Conservation (phyloP, 2,113 vertebrate genomes). For the Murina feae region DNA sequence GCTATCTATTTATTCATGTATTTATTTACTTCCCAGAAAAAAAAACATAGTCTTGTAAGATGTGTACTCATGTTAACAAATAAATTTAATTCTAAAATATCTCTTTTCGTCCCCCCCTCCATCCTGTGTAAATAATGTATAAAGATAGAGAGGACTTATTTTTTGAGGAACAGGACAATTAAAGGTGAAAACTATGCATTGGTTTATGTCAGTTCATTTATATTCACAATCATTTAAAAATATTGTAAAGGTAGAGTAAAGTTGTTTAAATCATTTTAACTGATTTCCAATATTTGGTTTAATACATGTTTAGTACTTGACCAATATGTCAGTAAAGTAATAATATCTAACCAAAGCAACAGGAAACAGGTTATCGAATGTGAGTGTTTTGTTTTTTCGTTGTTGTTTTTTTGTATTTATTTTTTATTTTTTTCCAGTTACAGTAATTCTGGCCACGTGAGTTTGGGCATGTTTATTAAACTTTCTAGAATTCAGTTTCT, state of each 20-base stretch:
- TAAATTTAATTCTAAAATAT: background rate
- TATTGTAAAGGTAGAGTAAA: background rate
- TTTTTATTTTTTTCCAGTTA: background rate
- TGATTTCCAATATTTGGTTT: background rate
- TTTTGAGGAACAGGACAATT: background rate
- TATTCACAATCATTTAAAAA: background rate
- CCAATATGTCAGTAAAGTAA: background rate
- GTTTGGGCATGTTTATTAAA: background rate
- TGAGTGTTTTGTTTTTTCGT: background rate
- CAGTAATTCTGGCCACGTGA: background rate
- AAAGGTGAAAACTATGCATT: background rate
- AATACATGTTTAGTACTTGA: background rate
- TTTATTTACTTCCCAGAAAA: background rate
- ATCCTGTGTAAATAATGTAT: background rate
- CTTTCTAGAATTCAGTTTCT: background rate
- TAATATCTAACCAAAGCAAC: background rate
- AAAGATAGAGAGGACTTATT: background rate
- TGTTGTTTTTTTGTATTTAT: background rate
- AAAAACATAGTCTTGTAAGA: background rate
- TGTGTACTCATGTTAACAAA: background rate
- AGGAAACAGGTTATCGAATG: background rate
- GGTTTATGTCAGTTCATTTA: background rate
- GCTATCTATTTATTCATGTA: background rate
- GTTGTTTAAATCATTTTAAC: background rate
- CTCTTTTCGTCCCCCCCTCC: background rate